phyloP scores from a whole-genome alignment of 1,140 invertebrate genomes.

The Scaptomyza hsui region DNA sequence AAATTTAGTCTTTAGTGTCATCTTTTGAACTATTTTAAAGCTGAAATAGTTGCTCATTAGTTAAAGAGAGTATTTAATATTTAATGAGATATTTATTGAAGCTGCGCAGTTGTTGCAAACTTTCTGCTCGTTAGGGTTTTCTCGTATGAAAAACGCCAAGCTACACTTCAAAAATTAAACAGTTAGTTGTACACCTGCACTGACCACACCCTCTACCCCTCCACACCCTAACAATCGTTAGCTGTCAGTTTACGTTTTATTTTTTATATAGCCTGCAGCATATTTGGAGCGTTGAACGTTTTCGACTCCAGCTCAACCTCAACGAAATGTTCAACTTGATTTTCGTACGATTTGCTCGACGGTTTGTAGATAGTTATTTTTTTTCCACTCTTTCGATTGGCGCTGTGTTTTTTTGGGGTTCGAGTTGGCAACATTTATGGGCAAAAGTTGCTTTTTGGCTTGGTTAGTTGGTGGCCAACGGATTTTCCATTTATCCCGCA shows the following conservation, averaged over 20 bases:
- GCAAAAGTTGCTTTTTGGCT: slow-evolving; percentile 45
- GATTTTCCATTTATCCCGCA: slow-evolving; percentile 20
- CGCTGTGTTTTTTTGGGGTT: slow-evolving; percentile 17
- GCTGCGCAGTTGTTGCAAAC: too few species aligned
- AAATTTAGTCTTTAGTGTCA: too few species aligned
- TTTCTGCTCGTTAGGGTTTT: too few species aligned
- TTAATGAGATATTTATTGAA: too few species aligned
- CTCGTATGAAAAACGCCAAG: too few species aligned
- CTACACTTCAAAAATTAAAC: slow-evolving; percentile 44
- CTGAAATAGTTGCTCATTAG: too few species aligned
- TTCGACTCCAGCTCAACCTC: slow-evolving; percentile 53
- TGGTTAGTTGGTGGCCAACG: slow-evolving; percentile 37
- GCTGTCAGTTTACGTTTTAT: slow-evolving; percentile 31
- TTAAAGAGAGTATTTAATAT: too few species aligned
- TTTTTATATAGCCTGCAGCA: slow-evolving; percentile 29
- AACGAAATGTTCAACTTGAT: slow-evolving; percentile 75
- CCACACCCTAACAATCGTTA: slow-evolving; percentile 8
- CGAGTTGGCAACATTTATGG: slow-evolving; percentile 65
- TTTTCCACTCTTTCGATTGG: slow-evolving; percentile 1
- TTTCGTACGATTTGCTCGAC: slow-evolving; percentile 67
- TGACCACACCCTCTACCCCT: background rate
- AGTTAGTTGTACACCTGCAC: slow-evolving; percentile 19
- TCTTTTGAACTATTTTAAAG: too few species aligned
- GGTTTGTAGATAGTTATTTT: slow-evolving; percentile 21
- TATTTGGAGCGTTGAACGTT: slow-evolving; percentile 33